phyloP scores from a whole-genome alignment of 2,888 invertebrate species.

The Drosophila macrothrix region DNA sequence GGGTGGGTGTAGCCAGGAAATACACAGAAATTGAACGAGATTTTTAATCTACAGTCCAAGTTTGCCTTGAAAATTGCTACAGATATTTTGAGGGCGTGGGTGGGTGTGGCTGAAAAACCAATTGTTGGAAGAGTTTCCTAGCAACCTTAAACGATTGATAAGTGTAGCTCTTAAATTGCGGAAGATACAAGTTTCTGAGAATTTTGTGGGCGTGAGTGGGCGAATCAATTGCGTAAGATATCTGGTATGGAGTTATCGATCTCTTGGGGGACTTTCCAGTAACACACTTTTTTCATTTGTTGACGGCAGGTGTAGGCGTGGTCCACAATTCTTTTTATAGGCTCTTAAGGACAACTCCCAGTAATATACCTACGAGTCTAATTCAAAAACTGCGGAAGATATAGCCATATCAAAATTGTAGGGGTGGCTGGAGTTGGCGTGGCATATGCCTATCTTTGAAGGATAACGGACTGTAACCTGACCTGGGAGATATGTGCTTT shows the following conservation, averaged over 20 bases:
- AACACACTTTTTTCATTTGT: not conserved
- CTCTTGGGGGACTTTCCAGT: not conserved
- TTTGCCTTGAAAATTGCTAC: not conserved
- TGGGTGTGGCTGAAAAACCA: not conserved
- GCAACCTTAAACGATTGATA: not conserved
- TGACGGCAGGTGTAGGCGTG: no score
- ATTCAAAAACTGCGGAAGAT: no score
- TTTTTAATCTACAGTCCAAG: not conserved
- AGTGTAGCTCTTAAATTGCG: not conserved
- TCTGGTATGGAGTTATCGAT: not conserved
- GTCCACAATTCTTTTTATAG: no score
- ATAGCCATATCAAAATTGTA: no score
- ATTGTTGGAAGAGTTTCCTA: not conserved
- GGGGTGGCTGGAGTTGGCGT: no score
- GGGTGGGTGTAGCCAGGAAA: not conserved
- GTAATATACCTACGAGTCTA: no score
- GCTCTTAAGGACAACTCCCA: no score
- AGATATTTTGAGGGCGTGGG: not conserved
- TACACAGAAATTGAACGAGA: not conserved
- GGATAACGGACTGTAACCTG: no score
- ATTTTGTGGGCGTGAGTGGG: not conserved
- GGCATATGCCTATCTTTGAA: no score
- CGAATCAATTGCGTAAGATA: no score
- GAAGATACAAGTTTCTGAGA: not conserved
- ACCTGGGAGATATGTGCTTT: fast-evolving